Evolutionary conservation across 2,113 vertebrate species (phyloP).

Genomic region (Syngnathus floridae): DNA sequence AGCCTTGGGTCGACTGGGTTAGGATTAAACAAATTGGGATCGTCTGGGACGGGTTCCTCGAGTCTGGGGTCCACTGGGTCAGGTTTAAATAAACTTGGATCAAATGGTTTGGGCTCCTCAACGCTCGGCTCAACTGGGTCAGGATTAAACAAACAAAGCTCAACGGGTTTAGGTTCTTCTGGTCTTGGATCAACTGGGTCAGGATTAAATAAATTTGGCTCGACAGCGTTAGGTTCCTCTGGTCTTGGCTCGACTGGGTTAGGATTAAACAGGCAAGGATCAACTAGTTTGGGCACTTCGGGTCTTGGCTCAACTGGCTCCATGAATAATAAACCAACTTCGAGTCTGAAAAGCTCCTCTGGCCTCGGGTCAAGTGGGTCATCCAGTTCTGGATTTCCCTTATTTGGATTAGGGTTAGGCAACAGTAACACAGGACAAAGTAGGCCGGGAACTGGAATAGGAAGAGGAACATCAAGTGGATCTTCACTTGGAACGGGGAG

Average conservation of each 20-base stretch:
- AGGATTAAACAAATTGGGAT: constrained; percentile 1
- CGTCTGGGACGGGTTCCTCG: constrained; percentile 12
- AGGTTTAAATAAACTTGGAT: background rate
- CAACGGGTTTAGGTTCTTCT: background rate
- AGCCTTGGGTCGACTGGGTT: constrained; percentile 1
- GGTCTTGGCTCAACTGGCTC: background rate
- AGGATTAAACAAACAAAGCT: background rate
- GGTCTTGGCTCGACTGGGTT: background rate
- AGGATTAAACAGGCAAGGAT: constrained; percentile 5
- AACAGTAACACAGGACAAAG: constrained; percentile 38
- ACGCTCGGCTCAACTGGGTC: background rate
- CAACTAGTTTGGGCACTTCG: background rate
- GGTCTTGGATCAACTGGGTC: background rate
- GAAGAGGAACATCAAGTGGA: constrained; percentile 35
- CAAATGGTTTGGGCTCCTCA: background rate
- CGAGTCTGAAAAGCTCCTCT: constrained; percentile 10
- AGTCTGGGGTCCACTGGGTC: constrained; percentile 6
- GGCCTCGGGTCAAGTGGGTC: constrained; percentile 13
- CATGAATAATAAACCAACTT: constrained; percentile 15
- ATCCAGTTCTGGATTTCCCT: background rate
- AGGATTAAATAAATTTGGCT: background rate
- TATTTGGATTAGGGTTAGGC: constrained; percentile 5
- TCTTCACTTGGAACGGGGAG: constrained; percentile 28
- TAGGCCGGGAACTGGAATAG: constrained; percentile 38
- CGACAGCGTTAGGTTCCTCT: background rate